Evolutionary conservation across 2,888 invertebrate species (phyloP), one percentile per base, ranked within the genome.

Genomic region (Chymomyza fuscimana): DNA sequence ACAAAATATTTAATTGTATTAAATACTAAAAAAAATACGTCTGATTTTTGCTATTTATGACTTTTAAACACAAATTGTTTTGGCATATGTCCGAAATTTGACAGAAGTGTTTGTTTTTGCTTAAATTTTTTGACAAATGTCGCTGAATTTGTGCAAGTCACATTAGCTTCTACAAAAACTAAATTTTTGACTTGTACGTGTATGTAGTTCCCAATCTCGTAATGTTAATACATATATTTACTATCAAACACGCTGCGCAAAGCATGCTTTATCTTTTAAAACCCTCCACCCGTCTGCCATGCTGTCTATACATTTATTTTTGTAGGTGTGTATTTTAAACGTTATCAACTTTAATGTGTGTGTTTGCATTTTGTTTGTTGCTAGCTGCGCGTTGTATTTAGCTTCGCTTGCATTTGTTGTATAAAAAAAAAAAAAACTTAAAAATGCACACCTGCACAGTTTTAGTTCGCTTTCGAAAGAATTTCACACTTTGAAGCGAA

Each of bases 361-460:
- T 75, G 56, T 65, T 77, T 70, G 70, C 62, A 56, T 68, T 62
- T 76, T 79, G 78, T 83, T 86, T 86, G 85, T 85, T 86, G 81
- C 86, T 72, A 74, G 74, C 69, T 75, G 72, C 62, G 40, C 16
- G 22, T 22, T 50, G 16, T 65, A 56, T 54, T 64, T 36, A 4
- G 25, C 64, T 32, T 12, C 29, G 22, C 54, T 46, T 46, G 40
- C 40, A 46, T 46, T 46, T 46, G 40, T 46, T 12, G 5, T 12
- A 46, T 12, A 2, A 46, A 46, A 46, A 46, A 40, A 12, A 40
- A 46, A 46, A 46, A 46, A 46, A 46, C 32, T 29, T 32, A 36
- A 40, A 51, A 32, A 60, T 82, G 81, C 78, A 77, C 87, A 85
- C 86, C 87, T 86, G 87, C 86, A 73, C 73, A 32, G 12, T 60